A percentile compares a stretch with the other conserved stretches of the same genome.
Evolutionary conservation across 2,797 vertebrate species (phyloP).

Genomic region (Morus bassanus): DNA sequence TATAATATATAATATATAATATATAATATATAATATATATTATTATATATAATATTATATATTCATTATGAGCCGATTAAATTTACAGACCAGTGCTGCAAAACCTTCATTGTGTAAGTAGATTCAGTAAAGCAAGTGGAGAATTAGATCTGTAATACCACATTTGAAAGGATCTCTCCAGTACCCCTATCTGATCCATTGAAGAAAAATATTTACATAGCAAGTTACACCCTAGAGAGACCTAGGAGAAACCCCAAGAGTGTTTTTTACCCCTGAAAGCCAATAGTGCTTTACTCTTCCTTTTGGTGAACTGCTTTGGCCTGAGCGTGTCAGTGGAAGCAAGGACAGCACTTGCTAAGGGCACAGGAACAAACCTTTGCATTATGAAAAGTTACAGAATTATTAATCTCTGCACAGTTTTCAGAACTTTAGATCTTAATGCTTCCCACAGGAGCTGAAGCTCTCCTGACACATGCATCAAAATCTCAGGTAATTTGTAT

Average conservation of each 20-base stretch:
- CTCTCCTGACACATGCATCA: not conserved
- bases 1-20: too few relatives aligned
- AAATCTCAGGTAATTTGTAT: not conserved
- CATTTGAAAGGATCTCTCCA: not conserved
- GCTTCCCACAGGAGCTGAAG: not conserved
- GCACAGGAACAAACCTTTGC: not conserved
- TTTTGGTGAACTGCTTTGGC: not conserved
- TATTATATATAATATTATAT: too few relatives aligned
- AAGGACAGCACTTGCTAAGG: not conserved
- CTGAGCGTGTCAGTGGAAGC: not conserved
- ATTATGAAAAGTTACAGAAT: not conserved
- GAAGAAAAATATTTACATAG: not conserved
- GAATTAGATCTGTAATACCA: not conserved
- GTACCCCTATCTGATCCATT: not conserved
- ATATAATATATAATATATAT: too few relatives aligned
- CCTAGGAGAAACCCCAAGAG: not conserved
- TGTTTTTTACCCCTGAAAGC: not conserved
- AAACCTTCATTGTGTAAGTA: not conserved
- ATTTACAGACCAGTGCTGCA: not conserved
- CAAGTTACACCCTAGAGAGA: not conserved
- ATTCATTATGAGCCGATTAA: not conserved
- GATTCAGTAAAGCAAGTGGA: not conserved
- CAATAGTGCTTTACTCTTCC: not conserved
- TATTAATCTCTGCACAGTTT: not conserved
- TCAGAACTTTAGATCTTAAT: not conserved